These are phyloP conservation scores for Malurus alboscapulatus DNA, from an alignment of 2,113 vertebrate genomes.

Conservation along the genomic window DNA sequence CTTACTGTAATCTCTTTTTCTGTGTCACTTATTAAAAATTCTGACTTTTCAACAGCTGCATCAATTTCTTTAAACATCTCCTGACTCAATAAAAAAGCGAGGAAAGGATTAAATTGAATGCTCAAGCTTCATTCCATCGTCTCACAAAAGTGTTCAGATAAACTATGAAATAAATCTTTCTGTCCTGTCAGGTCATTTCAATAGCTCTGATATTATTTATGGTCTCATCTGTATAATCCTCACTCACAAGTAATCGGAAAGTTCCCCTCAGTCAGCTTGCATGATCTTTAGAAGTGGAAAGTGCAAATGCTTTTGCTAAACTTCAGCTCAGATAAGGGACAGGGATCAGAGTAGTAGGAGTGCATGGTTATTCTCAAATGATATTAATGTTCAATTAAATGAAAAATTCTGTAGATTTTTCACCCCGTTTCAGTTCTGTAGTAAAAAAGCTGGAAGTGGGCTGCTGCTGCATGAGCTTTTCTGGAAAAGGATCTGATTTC, in stretches of 20 bases:
- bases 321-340: not conserved
- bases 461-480: not conserved
- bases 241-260: slow-evolving; percentile 25
- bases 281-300: slow-evolving; percentile 33
- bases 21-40: slow-evolving; percentile 70
- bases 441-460: not conserved
- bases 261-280: not conserved
- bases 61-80: slow-evolving; percentile 70
- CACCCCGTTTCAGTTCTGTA: not conserved
- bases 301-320: slow-evolving; percentile 3
- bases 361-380: not conserved
- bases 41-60: slow-evolving; percentile 67
- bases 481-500: not conserved
- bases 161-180: slow-evolving; percentile 73
- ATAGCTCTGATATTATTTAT: slow-evolving; percentile 67
- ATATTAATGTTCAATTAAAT: not conserved
- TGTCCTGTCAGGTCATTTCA: slow-evolving; percentile 64
- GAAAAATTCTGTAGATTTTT: not conserved
- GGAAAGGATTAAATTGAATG: slow-evolving; percentile 59
- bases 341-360: not conserved
- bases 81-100: slow-evolving; percentile 66
- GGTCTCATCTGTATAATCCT: slow-evolving; percentile 46
- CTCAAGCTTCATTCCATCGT: slow-evolving; percentile 56
- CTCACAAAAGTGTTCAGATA: slow-evolving; percentile 61
- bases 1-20: slow-evolving; percentile 58